Evolutionary conservation across 2,797 vertebrate genomes (phyloP).

Genomic region (Cirrhinus mrigala): DNA sequence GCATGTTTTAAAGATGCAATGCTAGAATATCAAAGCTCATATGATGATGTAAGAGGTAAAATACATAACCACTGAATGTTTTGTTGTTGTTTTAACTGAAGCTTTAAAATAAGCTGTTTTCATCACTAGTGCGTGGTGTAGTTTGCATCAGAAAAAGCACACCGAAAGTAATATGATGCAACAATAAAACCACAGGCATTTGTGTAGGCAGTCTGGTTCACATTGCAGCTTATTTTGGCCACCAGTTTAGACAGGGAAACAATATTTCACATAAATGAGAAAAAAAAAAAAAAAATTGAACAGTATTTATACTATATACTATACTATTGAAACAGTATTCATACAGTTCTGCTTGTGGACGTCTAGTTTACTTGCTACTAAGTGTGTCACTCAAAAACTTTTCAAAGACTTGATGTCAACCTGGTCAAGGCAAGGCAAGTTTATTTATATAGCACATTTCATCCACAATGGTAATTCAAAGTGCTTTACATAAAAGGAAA

Average conservation of each 20-base stretch:
- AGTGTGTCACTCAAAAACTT: neutral
- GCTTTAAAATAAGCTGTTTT: neutral
- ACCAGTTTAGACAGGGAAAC: neutral
- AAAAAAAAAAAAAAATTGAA: no score
- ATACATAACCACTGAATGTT: neutral
- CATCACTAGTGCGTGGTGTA: neutral
- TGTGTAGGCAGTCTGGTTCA: no score
- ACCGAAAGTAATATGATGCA: neutral
- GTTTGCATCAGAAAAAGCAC: constrained; percentile 12
- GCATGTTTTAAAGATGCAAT: neutral
- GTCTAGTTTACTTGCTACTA: neutral
- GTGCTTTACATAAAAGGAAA: no score
- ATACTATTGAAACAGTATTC: no score
- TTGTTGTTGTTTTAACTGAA: neutral
- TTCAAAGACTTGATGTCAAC: neutral
- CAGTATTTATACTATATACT: no score
- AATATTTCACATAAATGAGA: neutral
- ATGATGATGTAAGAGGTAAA: neutral
- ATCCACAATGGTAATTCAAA: no score
- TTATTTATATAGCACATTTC: no score
- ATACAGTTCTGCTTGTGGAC: neutral
- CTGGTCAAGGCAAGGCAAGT: no score
- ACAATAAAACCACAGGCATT: neutral
- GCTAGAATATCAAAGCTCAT: neutral
- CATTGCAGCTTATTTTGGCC: neutral